These are phyloP conservation scores for Sebastes ruberrimus DNA, from an alignment of 2,797 vertebrate species.

Conservation along the genomic window DNA sequence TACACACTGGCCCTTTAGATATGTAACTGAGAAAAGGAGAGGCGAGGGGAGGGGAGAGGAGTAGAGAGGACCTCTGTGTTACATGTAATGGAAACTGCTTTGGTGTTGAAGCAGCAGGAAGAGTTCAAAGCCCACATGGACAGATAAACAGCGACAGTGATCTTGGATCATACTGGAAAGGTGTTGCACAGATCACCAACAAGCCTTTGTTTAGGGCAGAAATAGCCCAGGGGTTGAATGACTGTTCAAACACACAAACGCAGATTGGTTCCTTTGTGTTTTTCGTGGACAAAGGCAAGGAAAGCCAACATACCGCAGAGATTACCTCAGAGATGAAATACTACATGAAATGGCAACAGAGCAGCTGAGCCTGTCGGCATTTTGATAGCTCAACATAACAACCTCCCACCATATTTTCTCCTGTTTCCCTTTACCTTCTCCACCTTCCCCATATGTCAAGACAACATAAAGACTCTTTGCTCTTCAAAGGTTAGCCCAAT, in stretches of 20 bases:
- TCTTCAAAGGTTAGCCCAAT: constrained; percentile 73
- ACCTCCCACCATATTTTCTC: constrained; percentile 37
- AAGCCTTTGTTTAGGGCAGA: constrained; percentile 46
- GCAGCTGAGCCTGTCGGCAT: constrained; percentile 49
- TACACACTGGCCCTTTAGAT: background rate
- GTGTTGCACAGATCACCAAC: constrained; percentile 48
- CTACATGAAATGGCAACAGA: constrained; percentile 62
- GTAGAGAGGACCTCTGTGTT: background rate
- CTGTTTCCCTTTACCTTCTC: constrained; percentile 35
- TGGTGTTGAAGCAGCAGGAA: constrained; percentile 5
- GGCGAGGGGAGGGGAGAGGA: background rate
- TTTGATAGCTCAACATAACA: constrained; percentile 56
- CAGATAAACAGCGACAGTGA: constrained; percentile 27
- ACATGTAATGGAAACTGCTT: background rate
- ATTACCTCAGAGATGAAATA: constrained; percentile 63
- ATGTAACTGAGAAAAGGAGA: background rate
- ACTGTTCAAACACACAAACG: constrained; percentile 53
- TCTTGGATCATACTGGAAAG: constrained; percentile 35
- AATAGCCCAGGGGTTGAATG: constrained; percentile 47
- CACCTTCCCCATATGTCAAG: constrained; percentile 53
- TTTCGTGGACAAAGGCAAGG: constrained; percentile 29
- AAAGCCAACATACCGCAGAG: constrained; percentile 42
- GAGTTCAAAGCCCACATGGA: constrained; percentile 35
- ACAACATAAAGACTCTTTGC: constrained; percentile 52
- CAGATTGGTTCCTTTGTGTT: constrained; percentile 48